Percentiles rank a stretch among this genome's conserved stretches.
phyloP scores from a whole-genome alignment of 2,113 vertebrate genomes.

The Nymphicus hollandicus region DNA sequence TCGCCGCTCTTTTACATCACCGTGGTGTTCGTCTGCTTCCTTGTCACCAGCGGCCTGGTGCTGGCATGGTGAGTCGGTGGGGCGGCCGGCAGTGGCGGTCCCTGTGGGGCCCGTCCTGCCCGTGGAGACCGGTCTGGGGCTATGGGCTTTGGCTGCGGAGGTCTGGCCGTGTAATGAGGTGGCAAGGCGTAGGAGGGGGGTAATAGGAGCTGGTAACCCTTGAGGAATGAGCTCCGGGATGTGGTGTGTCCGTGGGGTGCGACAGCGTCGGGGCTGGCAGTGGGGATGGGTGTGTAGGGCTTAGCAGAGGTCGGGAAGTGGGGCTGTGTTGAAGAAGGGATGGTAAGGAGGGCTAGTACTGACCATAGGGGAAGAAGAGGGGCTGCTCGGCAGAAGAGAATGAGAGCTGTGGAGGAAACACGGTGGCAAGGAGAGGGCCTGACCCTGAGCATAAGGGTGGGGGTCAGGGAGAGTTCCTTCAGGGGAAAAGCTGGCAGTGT shows the following conservation, averaged over 20 bases:
- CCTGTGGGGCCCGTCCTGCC: neutral
- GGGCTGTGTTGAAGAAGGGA: neutral
- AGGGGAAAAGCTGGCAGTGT: neutral
- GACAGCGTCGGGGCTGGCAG: neutral
- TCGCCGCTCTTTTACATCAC: constrained; percentile 90
- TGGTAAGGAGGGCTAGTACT: neutral
- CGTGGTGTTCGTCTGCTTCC: constrained; percentile 88
- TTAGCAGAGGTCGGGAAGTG: neutral
- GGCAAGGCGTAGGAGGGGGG: fast-evolving
- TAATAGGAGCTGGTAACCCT: neutral
- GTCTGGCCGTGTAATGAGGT: neutral
- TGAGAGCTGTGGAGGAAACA: neutral
- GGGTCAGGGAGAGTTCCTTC: neutral
- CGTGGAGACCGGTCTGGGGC: neutral
- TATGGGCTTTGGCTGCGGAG: neutral
- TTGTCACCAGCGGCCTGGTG: constrained; percentile 91
- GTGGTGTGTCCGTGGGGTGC: neutral
- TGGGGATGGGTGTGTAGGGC: neutral
- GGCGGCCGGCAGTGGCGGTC: no score
- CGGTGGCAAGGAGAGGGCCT: neutral
- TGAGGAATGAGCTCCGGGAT: neutral
- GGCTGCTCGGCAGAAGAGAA: neutral
- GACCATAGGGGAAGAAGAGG: neutral
- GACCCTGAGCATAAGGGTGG: neutral
- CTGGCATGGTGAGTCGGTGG: constrained; percentile 85